phyloP scores from a whole-genome alignment of 2,113 vertebrate species.

The Psammodynastes pulverulentus region DNA sequence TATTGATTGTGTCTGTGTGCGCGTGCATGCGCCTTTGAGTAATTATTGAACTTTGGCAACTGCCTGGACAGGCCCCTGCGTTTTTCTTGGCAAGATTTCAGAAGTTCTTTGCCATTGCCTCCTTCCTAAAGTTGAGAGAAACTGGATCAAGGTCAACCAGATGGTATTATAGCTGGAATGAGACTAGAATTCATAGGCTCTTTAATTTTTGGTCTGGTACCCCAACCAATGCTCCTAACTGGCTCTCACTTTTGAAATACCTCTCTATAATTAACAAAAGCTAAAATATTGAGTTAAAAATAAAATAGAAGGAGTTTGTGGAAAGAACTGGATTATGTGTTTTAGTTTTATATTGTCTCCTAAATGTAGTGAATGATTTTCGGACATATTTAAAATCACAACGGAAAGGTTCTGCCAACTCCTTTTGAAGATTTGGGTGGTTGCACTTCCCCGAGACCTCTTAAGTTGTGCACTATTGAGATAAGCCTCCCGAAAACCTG shows the following conservation, averaged over 20 bases:
- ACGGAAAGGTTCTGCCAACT: neutral
- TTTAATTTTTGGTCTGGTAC: neutral
- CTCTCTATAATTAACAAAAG: neutral
- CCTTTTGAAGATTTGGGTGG: neutral
- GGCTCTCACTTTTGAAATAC: neutral
- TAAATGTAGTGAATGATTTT: neutral
- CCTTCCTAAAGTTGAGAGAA: neutral
- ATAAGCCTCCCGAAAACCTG: neutral
- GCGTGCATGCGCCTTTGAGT: neutral
- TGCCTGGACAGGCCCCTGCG: neutral
- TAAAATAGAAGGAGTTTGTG: neutral
- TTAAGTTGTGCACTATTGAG: neutral
- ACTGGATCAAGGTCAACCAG: neutral
- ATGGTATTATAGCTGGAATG: neutral
- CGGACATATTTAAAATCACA: neutral
- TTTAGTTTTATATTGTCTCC: neutral
- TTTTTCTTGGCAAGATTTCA: neutral
- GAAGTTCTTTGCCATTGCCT: neutral
- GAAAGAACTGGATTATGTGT: neutral
- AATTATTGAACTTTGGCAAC: neutral
- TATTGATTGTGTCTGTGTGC: neutral
- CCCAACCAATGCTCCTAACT: neutral
- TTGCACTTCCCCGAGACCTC: neutral
- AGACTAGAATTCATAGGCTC: neutral
- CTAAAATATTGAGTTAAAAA: neutral